A percentile compares a stretch with the other conserved stretches of the same genome.
Conservation (phyloP, 2,888 invertebrate genomes). For the Drosophila longiperda region DNA sequence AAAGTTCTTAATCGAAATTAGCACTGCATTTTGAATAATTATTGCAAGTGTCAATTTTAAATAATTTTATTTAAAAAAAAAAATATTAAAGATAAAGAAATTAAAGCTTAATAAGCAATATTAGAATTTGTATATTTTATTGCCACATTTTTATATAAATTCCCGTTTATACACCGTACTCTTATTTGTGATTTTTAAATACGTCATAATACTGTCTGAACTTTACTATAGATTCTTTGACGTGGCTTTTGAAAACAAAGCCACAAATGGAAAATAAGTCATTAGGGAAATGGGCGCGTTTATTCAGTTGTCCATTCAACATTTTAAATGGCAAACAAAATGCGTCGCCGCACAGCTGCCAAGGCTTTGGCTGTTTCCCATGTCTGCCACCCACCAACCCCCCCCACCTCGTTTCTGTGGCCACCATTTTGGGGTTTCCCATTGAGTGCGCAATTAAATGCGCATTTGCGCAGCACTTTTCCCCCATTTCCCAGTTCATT, state of each 20-base stretch:
- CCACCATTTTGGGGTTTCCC: conserved; percentile 38
- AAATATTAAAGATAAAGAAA: background rate
- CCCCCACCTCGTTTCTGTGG: background rate
- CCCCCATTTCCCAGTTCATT: background rate
- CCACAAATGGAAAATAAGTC: conserved; percentile 18
- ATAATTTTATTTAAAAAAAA: background rate
- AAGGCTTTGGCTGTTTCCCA: conserved; percentile 13
- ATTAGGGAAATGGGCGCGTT: conserved; percentile 29
- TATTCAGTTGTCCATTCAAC: conserved; percentile 41
- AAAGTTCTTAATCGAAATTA: background rate
- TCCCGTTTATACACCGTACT: background rate
- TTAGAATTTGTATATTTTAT: background rate
- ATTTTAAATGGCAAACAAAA: conserved; percentile 35
- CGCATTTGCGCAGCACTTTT: conserved; percentile 64
- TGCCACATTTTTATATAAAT: background rate
- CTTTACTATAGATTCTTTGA: background rate
- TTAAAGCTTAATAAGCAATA: background rate
- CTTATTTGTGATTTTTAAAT: background rate
- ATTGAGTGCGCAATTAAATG: conserved; percentile 76
- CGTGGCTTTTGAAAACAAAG: conserved; percentile 7
- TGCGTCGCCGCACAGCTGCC: conserved; percentile 31
- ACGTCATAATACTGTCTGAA: background rate
- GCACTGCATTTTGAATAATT: background rate
- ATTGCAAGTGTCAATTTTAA: background rate
- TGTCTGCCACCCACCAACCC: background rate